Conservation (phyloP, 1,140 invertebrate species). For the Lordiphosa stackelbergi region DNA sequence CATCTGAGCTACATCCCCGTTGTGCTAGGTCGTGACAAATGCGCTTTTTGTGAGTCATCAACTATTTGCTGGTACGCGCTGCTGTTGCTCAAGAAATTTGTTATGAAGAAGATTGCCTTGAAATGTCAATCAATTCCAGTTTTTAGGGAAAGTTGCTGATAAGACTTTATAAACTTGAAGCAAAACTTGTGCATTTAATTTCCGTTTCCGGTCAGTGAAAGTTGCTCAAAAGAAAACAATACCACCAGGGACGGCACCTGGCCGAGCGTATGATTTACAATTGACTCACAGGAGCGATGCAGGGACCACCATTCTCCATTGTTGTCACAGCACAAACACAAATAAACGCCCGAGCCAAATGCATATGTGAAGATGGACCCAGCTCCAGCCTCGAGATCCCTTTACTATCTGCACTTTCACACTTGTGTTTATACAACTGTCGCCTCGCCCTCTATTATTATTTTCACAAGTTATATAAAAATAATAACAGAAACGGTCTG, state of each 20-base stretch:
- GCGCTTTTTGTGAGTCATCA: background rate
- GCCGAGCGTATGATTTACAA: constrained; percentile 21
- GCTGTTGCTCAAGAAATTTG: too few relatives aligned
- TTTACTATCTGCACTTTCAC: constrained; percentile 71
- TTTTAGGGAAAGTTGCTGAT: background rate
- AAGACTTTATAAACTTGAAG: background rate
- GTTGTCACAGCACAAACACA: constrained; percentile 59
- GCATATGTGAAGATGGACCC: constrained; percentile 26
- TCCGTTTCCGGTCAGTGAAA: constrained; percentile 72
- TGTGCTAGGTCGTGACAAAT: fast-evolving
- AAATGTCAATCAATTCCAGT: too few relatives aligned
- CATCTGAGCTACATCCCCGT: constrained; percentile 81
- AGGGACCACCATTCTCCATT: constrained; percentile 8
- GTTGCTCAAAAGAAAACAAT: constrained; percentile 56
- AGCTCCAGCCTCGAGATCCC: constrained; percentile 29
- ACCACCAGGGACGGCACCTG: constrained; percentile 40
- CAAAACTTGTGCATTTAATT: constrained; percentile 71
- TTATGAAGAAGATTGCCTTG: too few relatives aligned
- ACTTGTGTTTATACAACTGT: constrained; percentile 74
- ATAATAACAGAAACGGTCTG: constrained; percentile 54
- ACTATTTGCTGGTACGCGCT: background rate
- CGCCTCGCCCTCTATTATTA: constrained; percentile 63
- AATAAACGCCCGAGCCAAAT: constrained; percentile 51
- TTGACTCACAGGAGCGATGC: too few relatives aligned
- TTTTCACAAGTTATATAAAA: constrained; percentile 75